phyloP scores from a whole-genome alignment of 2,113 vertebrate genomes.

The Guaruba guarouba region DNA sequence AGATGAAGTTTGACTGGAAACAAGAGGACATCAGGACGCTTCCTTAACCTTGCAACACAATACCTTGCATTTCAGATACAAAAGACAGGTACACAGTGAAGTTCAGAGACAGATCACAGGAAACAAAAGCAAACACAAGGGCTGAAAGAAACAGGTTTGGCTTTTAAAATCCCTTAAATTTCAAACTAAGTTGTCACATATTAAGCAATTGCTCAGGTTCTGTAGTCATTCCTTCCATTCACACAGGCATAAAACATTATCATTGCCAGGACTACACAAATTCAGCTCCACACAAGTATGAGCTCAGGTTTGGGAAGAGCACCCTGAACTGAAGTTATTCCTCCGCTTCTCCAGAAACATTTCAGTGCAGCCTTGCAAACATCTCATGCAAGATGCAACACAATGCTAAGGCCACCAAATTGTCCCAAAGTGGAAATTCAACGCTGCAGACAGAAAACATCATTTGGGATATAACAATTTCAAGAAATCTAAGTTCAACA shows the following conservation, averaged over 20 bases:
- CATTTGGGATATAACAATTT: background rate
- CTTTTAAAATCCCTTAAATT: background rate
- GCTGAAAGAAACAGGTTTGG: background rate
- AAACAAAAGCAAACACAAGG: background rate
- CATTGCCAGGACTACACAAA: background rate
- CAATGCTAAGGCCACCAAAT: too few relatives aligned
- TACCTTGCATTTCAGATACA: fast-evolving
- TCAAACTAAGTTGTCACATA: background rate
- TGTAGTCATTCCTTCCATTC: background rate
- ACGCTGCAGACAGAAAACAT: background rate
- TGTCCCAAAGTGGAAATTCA: background rate
- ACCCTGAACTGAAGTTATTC: background rate
- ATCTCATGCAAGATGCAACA: background rate
- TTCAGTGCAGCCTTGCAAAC: background rate
- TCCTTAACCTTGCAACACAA: background rate
- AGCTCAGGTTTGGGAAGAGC: background rate
- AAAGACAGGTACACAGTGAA: background rate
- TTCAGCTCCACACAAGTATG: fast-evolving
- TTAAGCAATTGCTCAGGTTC: background rate
- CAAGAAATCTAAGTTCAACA: background rate
- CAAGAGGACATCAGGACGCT: fast-evolving
- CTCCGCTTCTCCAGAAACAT: fast-evolving
- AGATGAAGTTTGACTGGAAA: background rate
- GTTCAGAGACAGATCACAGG: background rate
- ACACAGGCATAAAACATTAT: background rate